phyloP scores from a whole-genome alignment of 2,113 vertebrate species.

The Gadus macrocephalus region DNA sequence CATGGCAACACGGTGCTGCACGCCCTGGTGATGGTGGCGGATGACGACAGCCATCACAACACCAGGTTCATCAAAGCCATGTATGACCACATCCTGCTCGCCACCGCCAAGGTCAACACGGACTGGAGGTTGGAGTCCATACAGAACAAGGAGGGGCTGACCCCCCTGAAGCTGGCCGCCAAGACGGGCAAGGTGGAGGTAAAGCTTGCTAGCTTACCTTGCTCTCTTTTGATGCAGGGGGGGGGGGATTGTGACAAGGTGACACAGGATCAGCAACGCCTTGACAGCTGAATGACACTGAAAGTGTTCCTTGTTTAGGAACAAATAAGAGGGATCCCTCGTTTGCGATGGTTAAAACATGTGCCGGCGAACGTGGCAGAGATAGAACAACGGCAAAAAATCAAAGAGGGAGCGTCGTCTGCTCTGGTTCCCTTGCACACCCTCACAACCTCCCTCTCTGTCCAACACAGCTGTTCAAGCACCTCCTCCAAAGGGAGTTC shows the following conservation, averaged over 20 bases:
- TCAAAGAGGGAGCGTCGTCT: neutral
- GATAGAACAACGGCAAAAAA: no score
- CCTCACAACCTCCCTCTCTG: no score
- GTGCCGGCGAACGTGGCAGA: no score
- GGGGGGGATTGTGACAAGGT: no score
- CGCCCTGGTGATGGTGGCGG: slow-evolving; percentile 80
- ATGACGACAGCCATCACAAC: slow-evolving; percentile 84
- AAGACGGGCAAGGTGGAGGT: slow-evolving; percentile 88
- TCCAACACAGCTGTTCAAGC: slow-evolving; percentile 79
- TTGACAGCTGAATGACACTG: no score
- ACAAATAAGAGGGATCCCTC: no score
- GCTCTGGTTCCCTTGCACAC: neutral
- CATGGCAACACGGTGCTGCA: slow-evolving; percentile 90
- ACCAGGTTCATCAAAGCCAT: slow-evolving; percentile 88
- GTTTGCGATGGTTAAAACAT: no score
- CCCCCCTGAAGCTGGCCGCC: slow-evolving; percentile 86
- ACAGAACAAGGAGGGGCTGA: slow-evolving; percentile 80
- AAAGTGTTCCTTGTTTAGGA: no score
- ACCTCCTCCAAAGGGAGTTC: slow-evolving; percentile 90
- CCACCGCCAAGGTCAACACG: slow-evolving; percentile 73
- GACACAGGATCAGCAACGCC: no score
- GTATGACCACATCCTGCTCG: slow-evolving; percentile 86
- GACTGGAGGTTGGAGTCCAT: slow-evolving; percentile 82
- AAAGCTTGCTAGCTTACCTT: neutral
- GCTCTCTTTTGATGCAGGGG: no score